A percentile compares a stretch with the other conserved stretches of the same genome.
Conservation (phyloP, 37 sponge, comb jelly and placozoan genomes). For the Haliclona indistincta region DNA sequence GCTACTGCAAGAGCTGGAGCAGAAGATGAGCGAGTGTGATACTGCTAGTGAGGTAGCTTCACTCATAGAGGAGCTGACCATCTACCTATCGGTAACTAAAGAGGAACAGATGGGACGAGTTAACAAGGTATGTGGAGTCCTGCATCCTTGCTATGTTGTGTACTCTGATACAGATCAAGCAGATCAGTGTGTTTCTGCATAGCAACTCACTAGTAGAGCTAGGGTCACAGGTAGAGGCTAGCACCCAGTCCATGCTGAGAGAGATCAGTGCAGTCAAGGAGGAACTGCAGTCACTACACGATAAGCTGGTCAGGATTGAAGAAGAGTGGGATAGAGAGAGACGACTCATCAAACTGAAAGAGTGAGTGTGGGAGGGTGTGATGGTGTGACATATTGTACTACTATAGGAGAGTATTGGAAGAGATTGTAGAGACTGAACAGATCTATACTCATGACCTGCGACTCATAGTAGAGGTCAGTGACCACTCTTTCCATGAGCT, state of each 20-base stretch:
- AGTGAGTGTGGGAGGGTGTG: no score
- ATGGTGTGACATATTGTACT: no score
- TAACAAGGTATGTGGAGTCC: conserved; percentile 20
- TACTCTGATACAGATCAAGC: conserved; percentile 18
- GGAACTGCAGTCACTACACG: conserved; percentile 33
- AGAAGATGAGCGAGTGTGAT: conserved; percentile 27
- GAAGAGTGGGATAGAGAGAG: conserved; percentile 49
- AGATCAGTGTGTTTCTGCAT: conserved; percentile 34
- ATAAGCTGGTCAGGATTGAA: conserved; percentile 44
- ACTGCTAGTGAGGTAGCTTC: conserved; percentile 17
- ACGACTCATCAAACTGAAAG: conserved; percentile 54
- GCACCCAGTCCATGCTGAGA: conserved; percentile 29
- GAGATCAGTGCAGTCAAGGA: conserved; percentile 23
- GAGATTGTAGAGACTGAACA: conserved; percentile 73
- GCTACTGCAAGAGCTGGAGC: conserved; percentile 35
- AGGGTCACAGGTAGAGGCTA: conserved; percentile 31
- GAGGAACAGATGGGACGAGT: conserved; percentile 48
- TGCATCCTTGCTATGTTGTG: background rate
- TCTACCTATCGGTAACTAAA: conserved; percentile 32
- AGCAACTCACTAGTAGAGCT: conserved; percentile 37
- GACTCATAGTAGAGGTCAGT: conserved; percentile 47
- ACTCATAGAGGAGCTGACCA: conserved; percentile 35
- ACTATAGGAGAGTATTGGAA: conserved; percentile 56
- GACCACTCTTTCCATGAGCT: background rate
- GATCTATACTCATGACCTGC: conserved; percentile 55